Base-by-base conservation (phyloP, 2,888 invertebrate genomes). In the Drosophila eohydei region DNA sequence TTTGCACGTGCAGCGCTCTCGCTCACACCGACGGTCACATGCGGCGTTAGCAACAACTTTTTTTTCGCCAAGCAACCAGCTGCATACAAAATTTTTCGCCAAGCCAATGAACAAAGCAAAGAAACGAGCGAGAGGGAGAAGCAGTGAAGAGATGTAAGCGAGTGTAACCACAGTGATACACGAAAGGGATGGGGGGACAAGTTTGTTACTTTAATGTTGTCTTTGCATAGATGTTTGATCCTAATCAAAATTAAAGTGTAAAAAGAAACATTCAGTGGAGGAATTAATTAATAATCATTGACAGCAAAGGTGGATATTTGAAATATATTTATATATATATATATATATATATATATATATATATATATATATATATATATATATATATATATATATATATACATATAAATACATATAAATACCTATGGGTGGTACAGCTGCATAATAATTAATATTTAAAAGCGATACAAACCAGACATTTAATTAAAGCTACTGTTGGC, bases 41-140 rank as follows among this genome's bases (percentile, higher is more conserved):
- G 84, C 90, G 88, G 83, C 90, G 91, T 91, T 91, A 91, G 91
- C 91, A 91, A 91, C 91, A 91, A 91, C 91, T 83, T 91, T 91
- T 89, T 46, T 89, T 84, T 71, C 71, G 71, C 81, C 77, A 65
- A 56, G 62, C 50, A 50, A 34, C 11, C 69, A 74, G 74, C 74
- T 74, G 74, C 75, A 74, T 68, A 68, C 69, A 32, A 74, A 21
- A 68, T 66, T 77, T 76, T 71, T 77, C 62, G 56, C 59, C 48
- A 61, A 74, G 59, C 62, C 74, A 77, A 74, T 74, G 66, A 77
- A 60, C 58, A 40, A 8, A 43, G 62, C 52, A 48, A 55, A 43
- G 36, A 1, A 44, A 4, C 1, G 34, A 6, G 2, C 1, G 28
- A 14, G 21, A n/a, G 16, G 38, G 12, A 7, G 21, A 8, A 11